Percentiles rank a stretch among this genome's conserved stretches.
phyloP scores from a whole-genome alignment of 2,113 vertebrate species.

The Kryptolebias marmoratus region DNA sequence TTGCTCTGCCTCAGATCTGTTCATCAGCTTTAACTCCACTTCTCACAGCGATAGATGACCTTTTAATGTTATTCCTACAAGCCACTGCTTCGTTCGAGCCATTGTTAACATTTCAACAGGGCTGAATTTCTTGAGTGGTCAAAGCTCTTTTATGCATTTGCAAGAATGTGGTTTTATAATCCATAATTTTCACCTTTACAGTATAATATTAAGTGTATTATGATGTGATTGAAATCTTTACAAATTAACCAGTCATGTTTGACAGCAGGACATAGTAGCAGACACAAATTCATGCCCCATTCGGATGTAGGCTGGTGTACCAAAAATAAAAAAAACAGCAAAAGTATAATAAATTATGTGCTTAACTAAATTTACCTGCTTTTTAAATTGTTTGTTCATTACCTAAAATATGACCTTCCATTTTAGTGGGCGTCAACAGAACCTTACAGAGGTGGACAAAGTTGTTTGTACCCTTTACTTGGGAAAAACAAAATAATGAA shows the following conservation, averaged over 20 bases:
- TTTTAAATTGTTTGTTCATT: no score
- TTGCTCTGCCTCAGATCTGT: neutral
- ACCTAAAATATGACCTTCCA: no score
- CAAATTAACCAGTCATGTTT: neutral
- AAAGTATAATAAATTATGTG: no score
- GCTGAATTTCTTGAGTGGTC: constrained; percentile 5
- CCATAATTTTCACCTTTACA: neutral
- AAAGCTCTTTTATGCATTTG: neutral
- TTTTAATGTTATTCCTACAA: constrained; percentile 44
- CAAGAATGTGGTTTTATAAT: constrained; percentile 22
- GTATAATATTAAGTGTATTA: neutral
- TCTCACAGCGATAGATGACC: constrained; percentile 48
- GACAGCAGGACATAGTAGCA: neutral
- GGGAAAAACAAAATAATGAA: neutral
- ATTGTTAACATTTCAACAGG: constrained; percentile 30
- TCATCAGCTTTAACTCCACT: constrained; percentile 24
- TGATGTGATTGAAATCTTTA: neutral
- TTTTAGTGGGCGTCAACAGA: no score
- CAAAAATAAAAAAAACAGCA: no score
- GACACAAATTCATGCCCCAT: neutral
- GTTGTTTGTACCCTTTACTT: no score
- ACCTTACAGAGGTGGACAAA: no score
- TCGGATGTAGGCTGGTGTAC: neutral
- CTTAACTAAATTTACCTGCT: no score
- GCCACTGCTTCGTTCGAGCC: constrained; percentile 9